Evolutionary conservation across 2,888 invertebrate species (phyloP).

Genomic region (Neocrepidodera transversa): DNA sequence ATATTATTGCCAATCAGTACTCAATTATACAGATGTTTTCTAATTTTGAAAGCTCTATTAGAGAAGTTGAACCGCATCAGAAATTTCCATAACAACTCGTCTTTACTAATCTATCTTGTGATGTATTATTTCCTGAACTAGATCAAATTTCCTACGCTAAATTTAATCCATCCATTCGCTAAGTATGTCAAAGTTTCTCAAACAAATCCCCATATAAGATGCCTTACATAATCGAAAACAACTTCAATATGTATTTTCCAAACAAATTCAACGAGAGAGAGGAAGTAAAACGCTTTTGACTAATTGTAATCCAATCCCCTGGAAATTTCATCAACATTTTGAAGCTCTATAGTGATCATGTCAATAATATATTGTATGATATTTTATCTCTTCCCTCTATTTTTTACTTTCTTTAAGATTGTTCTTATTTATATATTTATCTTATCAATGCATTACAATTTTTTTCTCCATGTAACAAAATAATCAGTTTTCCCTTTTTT

Average conservation of each 20-base stretch:
- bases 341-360: too few relatives aligned
- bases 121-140: conserved; percentile 7
- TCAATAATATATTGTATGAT: too few relatives aligned
- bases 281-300: neutral
- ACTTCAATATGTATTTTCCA: conserved; percentile 3
- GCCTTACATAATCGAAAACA: conserved; percentile 10
- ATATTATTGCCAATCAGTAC: too few relatives aligned
- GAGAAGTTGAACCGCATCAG: neutral
- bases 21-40: too few relatives aligned
- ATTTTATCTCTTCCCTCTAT: too few relatives aligned
- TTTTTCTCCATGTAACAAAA: too few relatives aligned
- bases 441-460: too few relatives aligned
- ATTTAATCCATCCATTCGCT: conserved; percentile 15
- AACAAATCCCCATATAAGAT: conserved; percentile 11
- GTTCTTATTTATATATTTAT: too few relatives aligned
- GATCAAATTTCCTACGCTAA: conserved; percentile 9
- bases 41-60: too few relatives aligned
- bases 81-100: conserved; percentile 6
- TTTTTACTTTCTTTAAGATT: too few relatives aligned
- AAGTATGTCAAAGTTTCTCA: conserved; percentile 13
- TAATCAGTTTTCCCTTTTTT: too few relatives aligned
- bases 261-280: neutral
- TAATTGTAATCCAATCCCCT: neutral
- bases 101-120: conserved; percentile 2
- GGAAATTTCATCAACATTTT: neutral